These are phyloP conservation scores for Amphipyra berbera DNA, from an alignment of 2,888 invertebrate species.

Conservation along the genomic window DNA sequence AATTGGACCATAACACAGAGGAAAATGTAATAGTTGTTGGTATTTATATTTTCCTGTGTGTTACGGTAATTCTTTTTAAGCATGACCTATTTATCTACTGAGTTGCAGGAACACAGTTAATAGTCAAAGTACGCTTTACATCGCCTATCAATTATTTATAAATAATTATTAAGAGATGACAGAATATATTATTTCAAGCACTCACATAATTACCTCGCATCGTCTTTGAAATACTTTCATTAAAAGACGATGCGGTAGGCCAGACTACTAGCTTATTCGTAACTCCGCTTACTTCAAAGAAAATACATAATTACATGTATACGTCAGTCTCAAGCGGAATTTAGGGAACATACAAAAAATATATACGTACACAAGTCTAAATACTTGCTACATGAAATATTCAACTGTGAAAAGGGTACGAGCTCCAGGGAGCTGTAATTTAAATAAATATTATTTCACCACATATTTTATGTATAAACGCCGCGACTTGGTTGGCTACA, in stretches of 20 bases:
- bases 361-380: slow-evolving; percentile 40
- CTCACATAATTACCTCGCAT: background rate
- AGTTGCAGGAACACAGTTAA: too few species aligned
- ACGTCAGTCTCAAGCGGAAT: slow-evolving; percentile 39
- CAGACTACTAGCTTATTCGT: background rate
- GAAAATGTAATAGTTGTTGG: too few species aligned
- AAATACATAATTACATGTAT: slow-evolving; percentile 10
- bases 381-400: slow-evolving; percentile 69
- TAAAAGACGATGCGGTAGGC: background rate
- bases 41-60: too few species aligned
- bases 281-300: slow-evolving; percentile 29
- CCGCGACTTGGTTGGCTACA: slow-evolving; percentile 8
- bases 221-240: background rate
- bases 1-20: too few species aligned
- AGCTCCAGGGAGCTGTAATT: slow-evolving; percentile 72
- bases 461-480: slow-evolving; percentile 73
- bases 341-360: slow-evolving; percentile 31
- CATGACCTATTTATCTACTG: too few species aligned
- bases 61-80: too few species aligned
- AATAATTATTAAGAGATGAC: background rate
- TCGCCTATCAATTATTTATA: too few species aligned
- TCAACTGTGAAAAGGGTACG: slow-evolving; percentile 68
- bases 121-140: background rate
- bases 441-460: slow-evolving; percentile 80
- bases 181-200: background rate